These are phyloP conservation scores for Zaprionus ornatus DNA, from an alignment of 1,140 invertebrate genomes.

Conservation along the genomic window DNA sequence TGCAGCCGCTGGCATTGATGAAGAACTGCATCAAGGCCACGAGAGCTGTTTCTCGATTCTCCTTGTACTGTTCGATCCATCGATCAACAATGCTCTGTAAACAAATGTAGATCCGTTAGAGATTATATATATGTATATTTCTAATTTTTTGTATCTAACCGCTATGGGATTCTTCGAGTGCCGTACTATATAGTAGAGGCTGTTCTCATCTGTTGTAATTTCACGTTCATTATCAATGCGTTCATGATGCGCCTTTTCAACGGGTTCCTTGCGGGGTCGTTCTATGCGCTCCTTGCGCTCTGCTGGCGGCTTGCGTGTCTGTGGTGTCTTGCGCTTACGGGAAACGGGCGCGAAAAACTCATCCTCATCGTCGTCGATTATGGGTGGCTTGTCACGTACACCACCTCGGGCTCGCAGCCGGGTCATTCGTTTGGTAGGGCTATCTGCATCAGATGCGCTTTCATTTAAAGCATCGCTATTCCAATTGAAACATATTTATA, in stretches of 20 bases:
- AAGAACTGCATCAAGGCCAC: slow-evolving; percentile 99
- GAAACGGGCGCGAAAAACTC: slow-evolving; percentile 79
- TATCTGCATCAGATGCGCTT: slow-evolving; percentile 84
- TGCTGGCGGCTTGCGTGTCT: slow-evolving; percentile 84
- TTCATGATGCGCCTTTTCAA: slow-evolving; percentile 79
- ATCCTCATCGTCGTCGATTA: slow-evolving; percentile 83
- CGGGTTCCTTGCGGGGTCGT: slow-evolving; percentile 79
- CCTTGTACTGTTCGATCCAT: slow-evolving; percentile 99
- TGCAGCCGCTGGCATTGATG: slow-evolving; percentile 98
- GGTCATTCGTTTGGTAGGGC: slow-evolving; percentile 84
- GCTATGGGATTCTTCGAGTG: slow-evolving; percentile 91
- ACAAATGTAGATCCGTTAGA: background rate
- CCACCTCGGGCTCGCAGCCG: slow-evolving; percentile 84
- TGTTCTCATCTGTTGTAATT: slow-evolving; percentile 89
- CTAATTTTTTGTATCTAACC: slow-evolving; percentile 83
- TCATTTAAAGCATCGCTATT: slow-evolving; percentile 75
- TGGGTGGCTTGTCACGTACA: slow-evolving; percentile 81
- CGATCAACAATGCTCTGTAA: slow-evolving; percentile 96
- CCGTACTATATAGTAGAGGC: slow-evolving; percentile 91
- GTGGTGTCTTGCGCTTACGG: slow-evolving; percentile 78
- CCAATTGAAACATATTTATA: background rate
- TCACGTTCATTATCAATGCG: slow-evolving; percentile 77
- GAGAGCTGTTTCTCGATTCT: slow-evolving; percentile 94
- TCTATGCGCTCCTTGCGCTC: slow-evolving; percentile 84
- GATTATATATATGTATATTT: background rate